Percentiles rank a stretch among this genome's conserved stretches.
Conservation (phyloP, 2,113 vertebrate genomes). For the cat (Felis catus) region F.catus_Fca126_mat1.0 CM031423.1:62452001-62452500, state of each 20-base stretch:
- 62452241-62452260: not conserved
- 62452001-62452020: no score
- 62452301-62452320: not conserved
- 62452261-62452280: not conserved
- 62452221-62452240: not conserved
- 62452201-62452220: not conserved
- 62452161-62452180: not conserved
- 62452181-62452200: not conserved
- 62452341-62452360: not conserved
- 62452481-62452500: not conserved
- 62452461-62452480: not conserved
- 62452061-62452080: no score
- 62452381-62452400: not conserved
- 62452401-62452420: not conserved
- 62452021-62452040: no score
- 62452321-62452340: not conserved
- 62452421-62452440: not conserved
- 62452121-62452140: not conserved
- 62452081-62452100: not conserved
- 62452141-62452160: not conserved
- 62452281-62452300: not conserved
- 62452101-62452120: not conserved
- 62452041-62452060: no score
- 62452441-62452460: slow-evolving; percentile 1
- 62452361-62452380: not conserved